Base-by-base conservation (phyloP, 2,797 vertebrate species). In the Botia kubotai region DNA sequence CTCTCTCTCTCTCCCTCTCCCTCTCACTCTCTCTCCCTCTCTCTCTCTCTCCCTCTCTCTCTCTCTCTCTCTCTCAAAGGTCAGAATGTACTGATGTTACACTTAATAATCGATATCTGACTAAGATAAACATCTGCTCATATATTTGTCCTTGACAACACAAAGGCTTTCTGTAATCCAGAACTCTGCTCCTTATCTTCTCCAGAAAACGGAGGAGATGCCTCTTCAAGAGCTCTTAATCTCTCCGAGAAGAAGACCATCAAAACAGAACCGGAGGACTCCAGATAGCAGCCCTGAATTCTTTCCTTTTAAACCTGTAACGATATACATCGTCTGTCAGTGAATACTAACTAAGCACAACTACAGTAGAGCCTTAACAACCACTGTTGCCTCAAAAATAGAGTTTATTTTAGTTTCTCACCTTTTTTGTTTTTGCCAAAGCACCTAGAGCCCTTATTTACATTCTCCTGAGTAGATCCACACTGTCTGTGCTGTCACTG, bases 361-460 rank as follows among this genome's bases (percentile, higher is more conserved):
- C 94, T 93, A 94, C 91, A 93, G 95, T 91, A 90, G 94, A 97
- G 98, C 98, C 97, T 99, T 99, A 99, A 98, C 96, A 96, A 99
- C 97, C 98, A 95, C 94, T 72, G 96, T 96, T 99, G 97, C 98
- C 98, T 99, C 97, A 96, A 94, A 33, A 88, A 92, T 92, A 90
- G 91, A 92, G 91, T 92, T 90, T 93, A 92, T 90, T 90, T 82
- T 89, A 89, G 87, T 65, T 75, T 82, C 91, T 86, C 75, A 60
- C 86, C 63, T 86, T 88, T 33, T 33, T 63, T 86, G 91, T 75
- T 86, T 90, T 91, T 88, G 92, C 93, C 93, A 92, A 94, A 94
- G 93, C 91, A 91, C 91, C 95, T 90, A 87, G 89, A 93, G 79
- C 78, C 86, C 73, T 80, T 83, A 86, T 85, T 89, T 85, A 86